Conservation (phyloP, 2,113 vertebrate species). For the Rynchops niger region DNA sequence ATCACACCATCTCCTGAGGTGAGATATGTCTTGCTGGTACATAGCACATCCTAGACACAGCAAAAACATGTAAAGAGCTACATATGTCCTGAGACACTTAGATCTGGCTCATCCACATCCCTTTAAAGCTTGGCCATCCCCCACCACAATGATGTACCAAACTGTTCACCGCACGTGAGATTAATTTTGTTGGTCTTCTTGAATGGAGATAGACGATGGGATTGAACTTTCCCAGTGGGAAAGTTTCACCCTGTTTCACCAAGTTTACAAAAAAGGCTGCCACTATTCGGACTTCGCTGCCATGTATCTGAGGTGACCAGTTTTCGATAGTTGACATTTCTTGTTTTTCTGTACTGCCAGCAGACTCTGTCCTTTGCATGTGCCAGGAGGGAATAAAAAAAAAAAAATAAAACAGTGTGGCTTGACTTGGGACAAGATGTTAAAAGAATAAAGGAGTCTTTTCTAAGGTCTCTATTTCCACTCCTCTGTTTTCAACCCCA, state of each 20-base stretch:
- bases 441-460: not conserved
- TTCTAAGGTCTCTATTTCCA: not conserved
- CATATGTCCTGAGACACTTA: accelerated
- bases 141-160: accelerated
- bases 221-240: not conserved
- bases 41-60: not conserved
- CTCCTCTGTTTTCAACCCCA: not conserved
- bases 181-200: not conserved
- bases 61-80: not conserved
- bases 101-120: not conserved
- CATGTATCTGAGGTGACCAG: not conserved
- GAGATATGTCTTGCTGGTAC: not conserved
- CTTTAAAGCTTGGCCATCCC: not conserved
- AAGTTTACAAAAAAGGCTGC: not conserved
- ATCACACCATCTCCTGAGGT: not conserved
- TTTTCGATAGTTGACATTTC: not conserved
- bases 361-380: not conserved
- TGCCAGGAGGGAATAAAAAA: not conserved
- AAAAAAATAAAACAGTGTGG: not conserved
- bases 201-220: not conserved
- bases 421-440: not conserved
- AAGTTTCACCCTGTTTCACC: not conserved
- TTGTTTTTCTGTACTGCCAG: not conserved
- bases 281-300: not conserved
- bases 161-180: not conserved